phyloP scores from a whole-genome alignment of 2,113 vertebrate species.

The Gallinago jamesoni region DNA sequence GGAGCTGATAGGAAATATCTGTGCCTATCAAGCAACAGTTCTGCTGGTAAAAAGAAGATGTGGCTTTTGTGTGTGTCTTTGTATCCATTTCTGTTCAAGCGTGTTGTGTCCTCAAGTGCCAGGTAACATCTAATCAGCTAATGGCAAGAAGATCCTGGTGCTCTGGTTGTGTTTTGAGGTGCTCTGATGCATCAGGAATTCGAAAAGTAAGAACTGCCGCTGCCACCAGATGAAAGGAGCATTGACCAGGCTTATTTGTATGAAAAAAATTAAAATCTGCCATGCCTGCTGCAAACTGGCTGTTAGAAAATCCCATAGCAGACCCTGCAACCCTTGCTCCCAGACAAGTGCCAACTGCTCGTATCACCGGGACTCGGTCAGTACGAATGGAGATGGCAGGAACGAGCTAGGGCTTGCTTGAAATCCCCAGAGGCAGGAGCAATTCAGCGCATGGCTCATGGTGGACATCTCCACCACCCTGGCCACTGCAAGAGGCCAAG shows the following conservation, averaged over 20 bases:
- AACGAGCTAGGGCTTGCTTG: not conserved
- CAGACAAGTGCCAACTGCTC: fast-evolving
- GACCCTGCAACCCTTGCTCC: not conserved
- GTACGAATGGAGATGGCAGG: not conserved
- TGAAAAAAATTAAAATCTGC: not conserved
- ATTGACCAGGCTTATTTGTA: not conserved
- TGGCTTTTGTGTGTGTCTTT: not conserved
- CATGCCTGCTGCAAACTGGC: not conserved
- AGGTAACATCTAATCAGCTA: not conserved
- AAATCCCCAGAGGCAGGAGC: not conserved
- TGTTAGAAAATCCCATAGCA: not conserved
- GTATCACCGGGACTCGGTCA: fast-evolving
- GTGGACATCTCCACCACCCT: not conserved
- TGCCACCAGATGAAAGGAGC: not conserved
- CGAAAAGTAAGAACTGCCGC: not conserved
- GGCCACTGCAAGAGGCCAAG: not conserved
- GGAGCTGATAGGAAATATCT: conserved; percentile 45
- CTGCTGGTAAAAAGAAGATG: not conserved
- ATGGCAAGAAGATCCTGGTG: not conserved
- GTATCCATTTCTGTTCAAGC: conserved; percentile 1
- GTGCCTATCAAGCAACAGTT: conserved; percentile 34
- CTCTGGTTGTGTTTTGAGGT: not conserved
- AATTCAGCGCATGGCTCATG: fast-evolving
- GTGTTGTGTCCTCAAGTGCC: not conserved
- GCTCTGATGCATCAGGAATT: not conserved